Conservation (phyloP, 2,113 vertebrate species). For the Sakesphorus luctuosus region DNA sequence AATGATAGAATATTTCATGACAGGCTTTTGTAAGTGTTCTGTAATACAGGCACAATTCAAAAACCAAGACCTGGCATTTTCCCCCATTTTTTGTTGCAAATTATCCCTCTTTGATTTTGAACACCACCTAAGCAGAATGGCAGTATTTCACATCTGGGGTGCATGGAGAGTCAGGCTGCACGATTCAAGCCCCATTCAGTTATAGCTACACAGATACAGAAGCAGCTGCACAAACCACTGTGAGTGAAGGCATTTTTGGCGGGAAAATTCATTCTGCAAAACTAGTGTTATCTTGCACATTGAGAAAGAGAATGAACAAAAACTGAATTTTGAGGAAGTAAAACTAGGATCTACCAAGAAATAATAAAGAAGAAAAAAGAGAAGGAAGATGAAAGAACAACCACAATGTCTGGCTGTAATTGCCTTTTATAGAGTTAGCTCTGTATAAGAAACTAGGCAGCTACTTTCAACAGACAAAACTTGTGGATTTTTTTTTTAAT, state of each 20-base stretch:
- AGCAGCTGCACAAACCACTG: background rate
- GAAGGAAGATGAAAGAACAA: constrained; percentile 59
- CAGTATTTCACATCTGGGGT: background rate
- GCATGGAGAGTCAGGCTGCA: background rate
- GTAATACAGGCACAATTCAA: background rate
- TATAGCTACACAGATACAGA: accelerated
- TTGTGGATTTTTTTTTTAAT: background rate
- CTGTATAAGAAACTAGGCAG: constrained; percentile 53
- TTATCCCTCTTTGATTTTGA: background rate
- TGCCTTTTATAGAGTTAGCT: constrained; percentile 57
- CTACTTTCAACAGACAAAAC: background rate
- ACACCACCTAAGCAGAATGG: background rate
- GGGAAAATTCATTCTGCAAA: constrained; percentile 17
- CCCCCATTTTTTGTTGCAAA: background rate
- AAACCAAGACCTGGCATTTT: background rate
- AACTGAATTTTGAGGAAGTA: constrained; percentile 57
- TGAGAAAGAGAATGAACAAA: constrained; percentile 42
- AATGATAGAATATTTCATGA: background rate
- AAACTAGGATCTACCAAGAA: constrained; percentile 14
- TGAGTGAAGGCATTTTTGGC: background rate
- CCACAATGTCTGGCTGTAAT: constrained; percentile 32
- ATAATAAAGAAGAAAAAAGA: constrained; percentile 22
- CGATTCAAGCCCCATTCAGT: background rate
- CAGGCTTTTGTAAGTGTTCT: background rate
- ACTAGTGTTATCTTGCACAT: background rate